A percentile compares a stretch with the other conserved stretches of the same genome.
These are phyloP conservation scores for Enteromius treurensis DNA, from an alignment of 2,797 vertebrate species.

Conservation along the genomic window DNA sequence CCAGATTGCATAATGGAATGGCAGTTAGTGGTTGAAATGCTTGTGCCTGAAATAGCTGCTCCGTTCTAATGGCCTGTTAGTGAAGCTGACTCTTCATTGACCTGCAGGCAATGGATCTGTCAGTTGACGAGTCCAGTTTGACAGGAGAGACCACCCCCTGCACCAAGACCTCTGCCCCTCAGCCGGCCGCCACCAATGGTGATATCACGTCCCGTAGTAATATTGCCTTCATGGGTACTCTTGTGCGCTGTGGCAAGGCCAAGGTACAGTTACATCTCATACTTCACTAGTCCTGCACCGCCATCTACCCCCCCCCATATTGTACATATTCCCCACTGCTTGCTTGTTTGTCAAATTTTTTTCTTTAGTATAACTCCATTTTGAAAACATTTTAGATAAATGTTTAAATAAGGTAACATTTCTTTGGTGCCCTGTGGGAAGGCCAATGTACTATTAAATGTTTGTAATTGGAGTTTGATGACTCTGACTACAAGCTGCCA, in stretches of 20 bases:
- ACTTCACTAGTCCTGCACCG: neutral
- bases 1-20: neutral
- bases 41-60: conserved; percentile 19
- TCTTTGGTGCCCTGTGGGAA: conserved; percentile 91
- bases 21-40: neutral
- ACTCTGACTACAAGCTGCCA: neutral
- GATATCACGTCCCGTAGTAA: conserved; percentile 93
- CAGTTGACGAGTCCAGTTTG: conserved; percentile 93
- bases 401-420: conserved; percentile 3
- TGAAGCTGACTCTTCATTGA: conserved; percentile 22
- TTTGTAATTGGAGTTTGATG: neutral
- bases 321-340: neutral
- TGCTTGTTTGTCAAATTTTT: conserved; percentile 10
- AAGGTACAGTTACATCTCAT: conserved; percentile 79
- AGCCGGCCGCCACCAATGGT: conserved; percentile 81
- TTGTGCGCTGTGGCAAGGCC: conserved; percentile 95
- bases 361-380: neutral
- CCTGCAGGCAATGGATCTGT: conserved; percentile 86
- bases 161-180: conserved; percentile 85
- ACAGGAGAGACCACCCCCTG: conserved; percentile 93
- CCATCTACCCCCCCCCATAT: neutral
- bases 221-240: conserved; percentile 96
- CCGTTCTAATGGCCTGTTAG: neutral
- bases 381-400: neutral
- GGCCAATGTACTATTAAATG: conserved; percentile 83